phyloP scores from a whole-genome alignment of 1,140 invertebrate genomes.

The Capitella teleta region DNA sequence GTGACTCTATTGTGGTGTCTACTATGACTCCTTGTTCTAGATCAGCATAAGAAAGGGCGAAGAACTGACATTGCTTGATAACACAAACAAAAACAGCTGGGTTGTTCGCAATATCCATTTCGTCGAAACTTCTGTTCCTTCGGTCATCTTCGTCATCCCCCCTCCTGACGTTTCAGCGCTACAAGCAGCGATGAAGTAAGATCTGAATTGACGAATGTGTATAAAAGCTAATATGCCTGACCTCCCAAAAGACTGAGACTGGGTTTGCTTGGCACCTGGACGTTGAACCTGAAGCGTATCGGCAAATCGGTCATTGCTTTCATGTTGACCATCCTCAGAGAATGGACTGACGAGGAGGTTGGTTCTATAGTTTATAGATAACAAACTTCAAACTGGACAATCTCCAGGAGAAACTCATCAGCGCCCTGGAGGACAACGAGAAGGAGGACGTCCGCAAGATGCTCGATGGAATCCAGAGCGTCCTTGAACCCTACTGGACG shows the following conservation, averaged over 20 bases:
- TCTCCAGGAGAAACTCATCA: neutral
- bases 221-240: too few species aligned
- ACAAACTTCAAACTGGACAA: too few species aligned
- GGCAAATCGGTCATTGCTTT: slow-evolving; percentile 10
- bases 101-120: slow-evolving; percentile 6
- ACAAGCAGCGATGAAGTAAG: slow-evolving; percentile 8
- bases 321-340: slow-evolving; percentile 7
- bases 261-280: slow-evolving; percentile 10
- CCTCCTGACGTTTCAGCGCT: slow-evolving; percentile 7
- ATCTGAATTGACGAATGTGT: neutral
- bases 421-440: neutral
- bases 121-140: slow-evolving; percentile 5
- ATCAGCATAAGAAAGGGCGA: slow-evolving; percentile 9
- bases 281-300: slow-evolving; percentile 7
- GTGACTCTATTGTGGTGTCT: neutral
- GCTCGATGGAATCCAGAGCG: neutral
- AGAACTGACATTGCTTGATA: slow-evolving; percentile 10
- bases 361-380: too few species aligned
- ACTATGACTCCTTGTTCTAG: slow-evolving; percentile 1
- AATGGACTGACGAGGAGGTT: slow-evolving; percentile 9
- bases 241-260: slow-evolving; percentile 5
- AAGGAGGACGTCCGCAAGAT: neutral
- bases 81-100: slow-evolving; percentile 8
- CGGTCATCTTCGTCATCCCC: slow-evolving; percentile 7
- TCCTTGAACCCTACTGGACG: neutral